Conservation (phyloP, 2,113 vertebrate genomes). For the Myotis lucifugus region DNA sequence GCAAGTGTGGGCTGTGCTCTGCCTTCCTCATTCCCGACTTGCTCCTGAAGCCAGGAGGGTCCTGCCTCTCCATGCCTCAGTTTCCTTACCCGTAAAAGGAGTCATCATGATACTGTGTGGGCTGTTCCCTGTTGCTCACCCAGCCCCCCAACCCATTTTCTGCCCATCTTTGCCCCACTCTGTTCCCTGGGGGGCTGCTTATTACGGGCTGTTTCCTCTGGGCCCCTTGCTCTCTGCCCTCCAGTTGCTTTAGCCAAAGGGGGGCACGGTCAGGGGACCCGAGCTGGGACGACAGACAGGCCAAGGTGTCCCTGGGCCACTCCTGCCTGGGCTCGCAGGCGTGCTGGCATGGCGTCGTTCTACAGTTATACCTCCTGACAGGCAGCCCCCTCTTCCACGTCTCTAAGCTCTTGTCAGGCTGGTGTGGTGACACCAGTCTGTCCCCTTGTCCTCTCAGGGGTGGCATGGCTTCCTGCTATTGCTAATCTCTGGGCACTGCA, state of each 20-base stretch:
- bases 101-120: rapidly evolving
- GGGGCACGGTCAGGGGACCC: neutral
- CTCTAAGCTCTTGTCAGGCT: neutral
- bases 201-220: neutral
- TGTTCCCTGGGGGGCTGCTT: neutral
- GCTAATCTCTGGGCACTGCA: neutral
- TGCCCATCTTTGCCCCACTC: neutral
- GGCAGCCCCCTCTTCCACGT: neutral
- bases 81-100: neutral
- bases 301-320: neutral
- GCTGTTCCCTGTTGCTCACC: neutral
- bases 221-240: neutral
- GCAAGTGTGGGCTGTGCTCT: rapidly evolving
- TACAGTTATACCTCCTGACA: no score
- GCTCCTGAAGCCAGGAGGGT: neutral
- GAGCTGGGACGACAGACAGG: neutral
- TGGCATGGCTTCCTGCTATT: neutral
- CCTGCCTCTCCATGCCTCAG: neutral
- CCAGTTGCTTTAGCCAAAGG: neutral
- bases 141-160: neutral
- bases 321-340: neutral
- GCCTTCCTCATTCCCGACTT: neutral
- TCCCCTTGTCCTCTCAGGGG: neutral
- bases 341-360: neutral
- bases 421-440: neutral